These are phyloP conservation scores for Muntiacus reevesi DNA, from an alignment of 2,113 vertebrate genomes.

Conservation along the genomic window DNA sequence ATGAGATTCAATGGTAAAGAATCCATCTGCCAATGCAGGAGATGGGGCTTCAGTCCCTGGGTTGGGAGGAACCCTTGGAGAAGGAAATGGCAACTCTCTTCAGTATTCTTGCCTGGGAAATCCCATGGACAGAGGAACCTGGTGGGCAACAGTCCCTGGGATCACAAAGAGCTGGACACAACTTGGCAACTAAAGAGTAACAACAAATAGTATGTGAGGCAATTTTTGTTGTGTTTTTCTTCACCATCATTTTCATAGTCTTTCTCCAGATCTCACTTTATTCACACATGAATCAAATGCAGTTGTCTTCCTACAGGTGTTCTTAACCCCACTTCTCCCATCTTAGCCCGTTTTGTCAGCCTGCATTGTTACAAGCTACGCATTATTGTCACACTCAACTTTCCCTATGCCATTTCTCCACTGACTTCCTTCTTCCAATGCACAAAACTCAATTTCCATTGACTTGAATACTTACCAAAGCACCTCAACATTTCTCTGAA, in stretches of 20 bases:
- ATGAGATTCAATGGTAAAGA: not conserved
- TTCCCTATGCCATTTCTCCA: not conserved
- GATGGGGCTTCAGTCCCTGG: not conserved
- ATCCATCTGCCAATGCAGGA: not conserved
- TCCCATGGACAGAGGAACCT: not conserved
- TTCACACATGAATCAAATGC: not conserved
- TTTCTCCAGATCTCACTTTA: not conserved
- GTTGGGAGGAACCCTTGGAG: not conserved
- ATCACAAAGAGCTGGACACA: not conserved
- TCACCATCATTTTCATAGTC: not conserved
- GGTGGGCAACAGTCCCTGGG: not conserved
- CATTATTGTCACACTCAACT: not conserved
- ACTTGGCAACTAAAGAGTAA: not conserved
- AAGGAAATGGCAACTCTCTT: not conserved
- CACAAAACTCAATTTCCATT: not conserved
- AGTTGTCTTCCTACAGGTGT: not conserved
- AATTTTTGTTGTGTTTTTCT: not conserved
- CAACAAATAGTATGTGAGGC: not conserved
- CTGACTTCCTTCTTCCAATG: not conserved
- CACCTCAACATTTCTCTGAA: not conserved
- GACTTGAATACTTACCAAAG: not conserved
- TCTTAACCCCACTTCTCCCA: not conserved
- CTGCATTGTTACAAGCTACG: not conserved
- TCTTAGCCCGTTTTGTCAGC: not conserved
- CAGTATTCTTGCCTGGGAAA: not conserved